A percentile compares a stretch with the other conserved stretches of the same genome.
phyloP scores from a whole-genome alignment of 1,140 invertebrate species.

The Portunus trituberculatus region DNA sequence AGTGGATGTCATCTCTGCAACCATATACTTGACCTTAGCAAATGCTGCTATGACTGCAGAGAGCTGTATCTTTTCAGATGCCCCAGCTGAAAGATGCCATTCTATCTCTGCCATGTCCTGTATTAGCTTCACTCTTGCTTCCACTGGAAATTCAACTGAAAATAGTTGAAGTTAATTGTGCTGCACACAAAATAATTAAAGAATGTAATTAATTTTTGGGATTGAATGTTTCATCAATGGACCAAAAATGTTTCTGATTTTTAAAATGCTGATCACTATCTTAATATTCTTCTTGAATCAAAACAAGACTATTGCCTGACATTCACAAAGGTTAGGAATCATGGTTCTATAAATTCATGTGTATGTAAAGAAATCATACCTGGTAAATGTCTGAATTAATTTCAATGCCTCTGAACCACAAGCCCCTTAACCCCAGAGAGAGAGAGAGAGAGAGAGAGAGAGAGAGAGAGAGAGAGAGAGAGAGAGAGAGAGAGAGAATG shows the following conservation, averaged over 20 bases:
- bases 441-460: background rate
- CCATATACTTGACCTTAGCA: constrained; percentile 74
- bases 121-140: constrained; percentile 87
- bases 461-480: background rate
- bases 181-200: no score
- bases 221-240: no score
- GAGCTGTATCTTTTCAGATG: constrained; percentile 92
- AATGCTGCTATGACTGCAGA: constrained; percentile 90
- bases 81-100: constrained; percentile 87
- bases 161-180: background rate
- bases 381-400: no score
- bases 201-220: no score
- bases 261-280: no score
- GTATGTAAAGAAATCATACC: no score
- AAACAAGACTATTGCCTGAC: constrained; percentile 3
- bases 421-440: background rate
- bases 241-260: no score
- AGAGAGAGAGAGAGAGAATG: no score
- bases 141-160: constrained; percentile 90
- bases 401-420: no score
- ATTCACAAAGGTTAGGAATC: background rate
- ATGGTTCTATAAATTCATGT: no score
- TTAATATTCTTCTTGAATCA: no score
- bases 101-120: constrained; percentile 92
- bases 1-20: constrained; percentile 55